Evolutionary conservation across 2,113 vertebrate species (phyloP).

Genomic region (Hymenochirus boettgeri): DNA sequence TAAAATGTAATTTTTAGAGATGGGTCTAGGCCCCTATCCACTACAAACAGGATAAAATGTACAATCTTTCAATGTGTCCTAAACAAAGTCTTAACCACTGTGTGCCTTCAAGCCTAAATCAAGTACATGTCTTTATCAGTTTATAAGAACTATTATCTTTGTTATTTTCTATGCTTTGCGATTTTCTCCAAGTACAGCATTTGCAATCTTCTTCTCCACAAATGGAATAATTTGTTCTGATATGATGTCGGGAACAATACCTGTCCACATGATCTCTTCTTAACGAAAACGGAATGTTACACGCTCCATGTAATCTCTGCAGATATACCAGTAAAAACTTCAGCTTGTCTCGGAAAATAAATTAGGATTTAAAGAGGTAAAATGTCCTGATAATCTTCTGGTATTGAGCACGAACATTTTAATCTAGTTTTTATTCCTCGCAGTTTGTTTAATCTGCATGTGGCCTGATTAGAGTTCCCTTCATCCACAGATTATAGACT

Average conservation of each 20-base stretch:
- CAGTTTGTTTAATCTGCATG: constrained; percentile 90
- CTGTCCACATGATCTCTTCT: constrained; percentile 66
- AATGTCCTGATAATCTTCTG: constrained; percentile 75
- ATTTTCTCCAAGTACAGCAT: not conserved
- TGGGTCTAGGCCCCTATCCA: too few relatives aligned
- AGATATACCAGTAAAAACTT: constrained; percentile 69
- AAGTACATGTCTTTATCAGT: too few relatives aligned
- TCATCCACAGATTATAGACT: constrained; percentile 82
- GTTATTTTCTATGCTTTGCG: not conserved
- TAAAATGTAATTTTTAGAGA: too few relatives aligned
- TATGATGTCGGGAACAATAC: constrained; percentile 52
- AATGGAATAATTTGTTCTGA: too few relatives aligned
- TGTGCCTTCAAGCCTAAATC: too few relatives aligned
- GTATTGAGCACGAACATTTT: constrained; percentile 75
- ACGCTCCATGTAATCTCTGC: constrained; percentile 62
- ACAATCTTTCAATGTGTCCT: too few relatives aligned
- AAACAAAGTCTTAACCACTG: too few relatives aligned
- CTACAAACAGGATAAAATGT: too few relatives aligned
- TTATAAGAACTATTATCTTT: too few relatives aligned
- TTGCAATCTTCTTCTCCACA: not conserved
- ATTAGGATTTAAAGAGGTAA: constrained; percentile 85
- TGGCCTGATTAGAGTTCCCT: constrained; percentile 90
- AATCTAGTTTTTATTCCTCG: constrained; percentile 79
- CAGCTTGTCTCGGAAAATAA: constrained; percentile 73
- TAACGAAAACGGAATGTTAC: constrained; percentile 66